Conservation (phyloP, 1,140 invertebrate genomes). For the Medauroidea extradentata region DNA sequence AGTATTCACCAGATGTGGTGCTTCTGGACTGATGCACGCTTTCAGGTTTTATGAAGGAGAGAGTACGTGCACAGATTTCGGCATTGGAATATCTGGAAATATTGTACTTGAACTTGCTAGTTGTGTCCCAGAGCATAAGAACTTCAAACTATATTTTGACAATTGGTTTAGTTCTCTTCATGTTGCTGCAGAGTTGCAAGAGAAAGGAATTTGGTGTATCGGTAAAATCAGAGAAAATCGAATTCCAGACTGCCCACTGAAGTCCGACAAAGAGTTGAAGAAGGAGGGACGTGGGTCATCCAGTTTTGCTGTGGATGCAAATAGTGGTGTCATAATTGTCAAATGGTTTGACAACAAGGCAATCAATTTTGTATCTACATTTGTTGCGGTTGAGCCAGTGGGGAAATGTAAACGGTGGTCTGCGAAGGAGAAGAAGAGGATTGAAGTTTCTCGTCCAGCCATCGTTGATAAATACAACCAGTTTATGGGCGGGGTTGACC, state of each 20-base stretch:
- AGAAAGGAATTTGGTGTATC: no score
- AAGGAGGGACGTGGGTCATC: no score
- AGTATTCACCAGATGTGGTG: constrained; percentile 19
- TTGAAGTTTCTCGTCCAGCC: constrained; percentile 38
- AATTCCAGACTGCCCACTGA: constrained; percentile 5
- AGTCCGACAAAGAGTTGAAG: no score
- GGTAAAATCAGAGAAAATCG: neutral
- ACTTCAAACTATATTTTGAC: constrained; percentile 1
- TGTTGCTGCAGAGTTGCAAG: no score
- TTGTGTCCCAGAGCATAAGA: no score
- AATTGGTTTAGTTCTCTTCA: no score
- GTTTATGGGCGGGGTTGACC: constrained; percentile 35
- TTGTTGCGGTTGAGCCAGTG: constrained; percentile 32
- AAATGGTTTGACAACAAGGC: constrained; percentile 45
- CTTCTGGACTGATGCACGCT: constrained; percentile 19
- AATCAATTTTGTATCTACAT: constrained; percentile 40
- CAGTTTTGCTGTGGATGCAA: constrained; percentile 17
- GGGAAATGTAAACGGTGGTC: constrained; percentile 30
- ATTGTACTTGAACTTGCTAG: no score
- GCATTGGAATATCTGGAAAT: no score
- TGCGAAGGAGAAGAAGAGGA: constrained; percentile 27
- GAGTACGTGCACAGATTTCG: no score
- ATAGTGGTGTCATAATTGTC: constrained; percentile 29
- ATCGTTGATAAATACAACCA: constrained; percentile 43
- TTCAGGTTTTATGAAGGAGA: no score